Base-by-base conservation (phyloP, 2,113 vertebrate genomes). In the Dipodomys ordii region DNA sequence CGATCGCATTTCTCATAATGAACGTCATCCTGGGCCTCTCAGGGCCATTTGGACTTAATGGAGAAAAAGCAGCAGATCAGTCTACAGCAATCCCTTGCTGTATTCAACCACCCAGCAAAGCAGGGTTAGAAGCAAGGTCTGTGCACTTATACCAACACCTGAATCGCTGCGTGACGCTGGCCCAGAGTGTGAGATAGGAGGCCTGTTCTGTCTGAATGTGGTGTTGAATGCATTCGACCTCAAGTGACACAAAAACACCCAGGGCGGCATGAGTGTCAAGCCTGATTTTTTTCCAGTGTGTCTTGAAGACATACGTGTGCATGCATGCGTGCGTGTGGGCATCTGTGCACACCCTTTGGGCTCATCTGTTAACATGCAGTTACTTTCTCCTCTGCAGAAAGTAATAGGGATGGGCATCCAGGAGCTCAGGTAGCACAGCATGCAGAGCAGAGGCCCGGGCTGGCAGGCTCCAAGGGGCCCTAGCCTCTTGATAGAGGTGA, bases 261-360 rank as follows among this genome's bases (percentile, higher is more conserved):
- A 35, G 44, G 79, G 81, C 28, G 2, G 2, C 60, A 0, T 1
- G 5, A 73, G n/a, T 4, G 27, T 62, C 22, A 2, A 2, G n/a
- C 0, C 27, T 35, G 73, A 3, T 0, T 35, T 10, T 12, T 1
- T 4, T 68, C 39, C 5, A 4, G 12, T 1, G 0, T 1, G 1
- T 12, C 39, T 0, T 49, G 62, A 32, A 74, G 88, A 39, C 39
- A 1, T 10, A 5, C 20, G 60, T 62, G 60, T 62, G 60, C 2
- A 7, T 68, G 67, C 12, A 28, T 69, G 28, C 28, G 2, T 69
- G 67, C 28, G 5, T 10, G 12, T 79, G n/a, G 1, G 23, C 1
- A 0, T 18, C 84, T 35, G 3, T 53, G 25, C 74, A 18, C 3
- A 25, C 62, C 19, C 46, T 60, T 27, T 30, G 39, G 22, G 10